Evolutionary conservation across 2,797 vertebrate genomes (phyloP), one percentile per base, ranked within the genome.

Genomic region (Enteromius viviparus): DNA sequence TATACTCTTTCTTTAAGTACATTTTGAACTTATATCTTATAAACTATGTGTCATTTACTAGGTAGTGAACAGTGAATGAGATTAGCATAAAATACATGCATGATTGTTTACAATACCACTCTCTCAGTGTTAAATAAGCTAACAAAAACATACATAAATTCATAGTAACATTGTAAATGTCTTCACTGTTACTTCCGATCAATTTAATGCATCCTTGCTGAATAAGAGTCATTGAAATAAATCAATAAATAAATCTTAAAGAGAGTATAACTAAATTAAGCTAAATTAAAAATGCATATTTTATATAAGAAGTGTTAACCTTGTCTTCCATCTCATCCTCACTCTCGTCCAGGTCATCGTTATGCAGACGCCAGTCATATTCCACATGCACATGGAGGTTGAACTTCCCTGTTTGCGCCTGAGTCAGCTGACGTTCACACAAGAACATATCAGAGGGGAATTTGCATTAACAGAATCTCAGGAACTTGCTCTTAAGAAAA

Each of bases 281-380:
- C 11, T 32, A 15, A 72, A 51, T 32, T 3, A 21, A 51, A 37
- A 72, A 26, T 21, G 17, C 9, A 45, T 29, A 0, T n/a, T 62
- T 81, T 76, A 9, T 66, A 19, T 78, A 49, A 78, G 40, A 42
- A 62, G 42, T 66, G 15, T 94, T 91, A 14, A 97, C 90, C 91
- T 98, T 99, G 90, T 99, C 98, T 80, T 99, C 98, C 92, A 98
- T 91, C 79, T 99, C 98, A 15, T 99, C 98, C 7, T 99, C 97
- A 1, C 97, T 99, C 91, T 99, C 97, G 0, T 99, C 97, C 87
- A 99, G 91, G 91, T 99, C 97, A 84, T 97, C 96, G 0, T 98
- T 96, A 62, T 96, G 95, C 74, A 99, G 92, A 17, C 97, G 94
- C 98, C 98, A 99, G 85, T 99, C 97, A 37, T 98, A 99, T 89